Evolutionary conservation across 2,113 vertebrate genomes (phyloP), one percentile per base, ranked within the genome.

Genomic region (Bufo gargarizans): DNA sequence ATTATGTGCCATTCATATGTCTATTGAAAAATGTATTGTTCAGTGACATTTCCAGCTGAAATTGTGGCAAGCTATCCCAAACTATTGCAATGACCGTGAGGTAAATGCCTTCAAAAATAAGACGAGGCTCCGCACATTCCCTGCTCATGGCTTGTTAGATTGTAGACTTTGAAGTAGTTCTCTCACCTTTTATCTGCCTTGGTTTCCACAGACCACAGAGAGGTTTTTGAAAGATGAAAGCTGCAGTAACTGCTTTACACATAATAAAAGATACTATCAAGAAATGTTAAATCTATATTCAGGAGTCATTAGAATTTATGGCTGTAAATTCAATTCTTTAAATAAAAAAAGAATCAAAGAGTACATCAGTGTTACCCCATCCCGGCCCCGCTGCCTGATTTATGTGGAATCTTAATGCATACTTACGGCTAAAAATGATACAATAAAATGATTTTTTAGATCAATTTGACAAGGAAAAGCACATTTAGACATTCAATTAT

Each of bases 171-270:
- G 77, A 78, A 78, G 77, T 80, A 49, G 72, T 76, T 76, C 47
- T 76, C 47, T 59, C 50, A 80, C 17, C 55, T 80, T 69, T 49
- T 84, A 67, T 50, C 63, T 67, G 45, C 20, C 20, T 5, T 71
- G 65, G 63, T 71, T 84, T 20, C 63, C 63, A 6, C 49, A 65
- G 43, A 84, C 47, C 49, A 67, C 82, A 84, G 47, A 69, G 82
- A 69, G 63, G 17, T 12, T 69, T 67, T 84, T 55, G 8, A 67
- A 16, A 84, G 82, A 84, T 69, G 63, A 84, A 84, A 84, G 63
- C 61, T 69, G n/a, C 47, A 50, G 43, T 53, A 84, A 67, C 82
- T n/a, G 63, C 19, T 33, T 69, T 17, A 67, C 58, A 84, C 19
- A 84, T 84, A 50, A 69, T 67, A 71, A 53, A 50, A 84, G 65